Base-by-base conservation (phyloP, 2,113 vertebrate species). In the Eulemur macaco region DNA sequence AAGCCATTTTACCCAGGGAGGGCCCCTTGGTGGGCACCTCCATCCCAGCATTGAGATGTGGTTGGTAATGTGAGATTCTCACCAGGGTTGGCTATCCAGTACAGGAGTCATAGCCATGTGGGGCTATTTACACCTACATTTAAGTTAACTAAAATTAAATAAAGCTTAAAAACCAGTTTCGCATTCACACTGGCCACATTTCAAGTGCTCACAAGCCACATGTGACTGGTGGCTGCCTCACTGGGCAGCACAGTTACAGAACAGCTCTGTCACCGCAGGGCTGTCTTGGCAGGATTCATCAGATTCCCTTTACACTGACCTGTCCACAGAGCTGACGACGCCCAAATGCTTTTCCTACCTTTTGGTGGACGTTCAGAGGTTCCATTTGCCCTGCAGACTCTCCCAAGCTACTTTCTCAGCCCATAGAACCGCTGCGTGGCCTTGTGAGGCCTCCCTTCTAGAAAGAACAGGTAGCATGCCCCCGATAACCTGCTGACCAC, bases 21-120 rank as follows among this genome's bases (percentile, higher is more conserved):
- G 42, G 7, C 9, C 39, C 25, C 31, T 54, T n/a, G 12, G 20
- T 13, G 25, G 86, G 12, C 74, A 18, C 42, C 54, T 37, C 39
- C 54, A 18, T 20, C 27, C 23, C 63, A 60, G 66, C 42, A 1
- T 1, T 8, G 21, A 12, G n/a, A 80, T 10, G 17, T 15, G 23
- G 25, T 21, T 8, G 54, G n/a, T 27, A 21, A 52, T 15, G 18
- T 42, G 34, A 90, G 68, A 45, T 34, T 90, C 45, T 56, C 0
- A 0, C 27, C 31, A 85, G 10, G 27, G 12, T 5, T 86, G 45
- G 15, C 27, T 50, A 25, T 50, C 39, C 10, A 11, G 13, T 12
- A 21, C 7, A 3, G 37, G 0, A 6, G 42, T 64, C 58, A 31
- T 1, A 34, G 45, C 37, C 25, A 1, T 0, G 0, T 0, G 6